Conservation (phyloP, 1,140 invertebrate genomes). For the Araneus ventricosus region DNA sequence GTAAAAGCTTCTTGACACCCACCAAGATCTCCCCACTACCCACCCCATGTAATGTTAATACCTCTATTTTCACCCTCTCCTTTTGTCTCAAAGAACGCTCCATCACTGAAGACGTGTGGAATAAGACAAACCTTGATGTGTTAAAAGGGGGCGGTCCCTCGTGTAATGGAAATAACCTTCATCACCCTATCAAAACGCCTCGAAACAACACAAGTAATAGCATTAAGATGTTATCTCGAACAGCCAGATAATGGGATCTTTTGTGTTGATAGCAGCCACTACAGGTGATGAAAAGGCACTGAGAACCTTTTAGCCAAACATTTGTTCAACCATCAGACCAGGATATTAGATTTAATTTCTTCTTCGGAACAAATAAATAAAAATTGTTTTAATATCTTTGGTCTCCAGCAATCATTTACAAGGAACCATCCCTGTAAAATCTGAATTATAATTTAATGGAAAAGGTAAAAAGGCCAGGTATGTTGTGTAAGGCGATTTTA, state of each 20-base stretch:
- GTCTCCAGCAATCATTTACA: constrained; percentile 18
- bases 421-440: constrained; percentile 26
- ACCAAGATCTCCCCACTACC: neutral
- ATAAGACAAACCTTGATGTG: constrained; percentile 54
- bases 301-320: constrained; percentile 40
- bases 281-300: constrained; percentile 45
- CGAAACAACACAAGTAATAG: constrained; percentile 28
- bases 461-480: constrained; percentile 6
- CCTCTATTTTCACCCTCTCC: constrained; percentile 8
- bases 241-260: constrained; percentile 37
- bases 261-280: neutral
- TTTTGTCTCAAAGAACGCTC: constrained; percentile 40
- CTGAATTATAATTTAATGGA: constrained; percentile 45
- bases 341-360: constrained; percentile 58
- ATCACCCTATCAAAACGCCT: constrained; percentile 31
- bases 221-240: constrained; percentile 67
- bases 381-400: constrained; percentile 47
- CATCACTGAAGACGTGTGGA: constrained; percentile 40
- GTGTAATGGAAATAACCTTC: constrained; percentile 64
- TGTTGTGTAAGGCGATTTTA: constrained; percentile 28
- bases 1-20: neutral
- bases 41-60: constrained; percentile 23
- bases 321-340: constrained; percentile 2
- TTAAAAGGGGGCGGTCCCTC: constrained; percentile 59
- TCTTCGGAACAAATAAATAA: neutral